A percentile compares a stretch with the other conserved stretches of the same genome.
Conservation (phyloP, 2,797 vertebrate species). For the Hippopotamyrus pictus region DNA sequence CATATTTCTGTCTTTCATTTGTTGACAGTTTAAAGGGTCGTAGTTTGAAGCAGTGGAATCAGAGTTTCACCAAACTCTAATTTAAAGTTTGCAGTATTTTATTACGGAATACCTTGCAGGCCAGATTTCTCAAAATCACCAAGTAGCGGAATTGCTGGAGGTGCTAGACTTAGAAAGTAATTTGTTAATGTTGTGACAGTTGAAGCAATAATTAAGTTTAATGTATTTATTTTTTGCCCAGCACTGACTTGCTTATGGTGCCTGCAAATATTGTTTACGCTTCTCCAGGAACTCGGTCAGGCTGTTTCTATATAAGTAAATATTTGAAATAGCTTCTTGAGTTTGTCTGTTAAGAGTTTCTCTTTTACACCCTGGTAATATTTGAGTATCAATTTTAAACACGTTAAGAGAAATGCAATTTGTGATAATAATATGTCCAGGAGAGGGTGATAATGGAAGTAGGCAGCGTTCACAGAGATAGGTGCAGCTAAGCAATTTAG, state of each 20-base stretch:
- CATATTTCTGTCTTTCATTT: neutral
- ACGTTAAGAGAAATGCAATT: neutral
- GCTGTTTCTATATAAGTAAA: conserved; percentile 28
- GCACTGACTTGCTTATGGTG: conserved; percentile 27
- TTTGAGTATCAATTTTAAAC: neutral
- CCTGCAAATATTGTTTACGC: conserved; percentile 31
- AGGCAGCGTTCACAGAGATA: neutral
- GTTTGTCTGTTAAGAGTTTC: conserved; percentile 6
- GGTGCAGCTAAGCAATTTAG: neutral
- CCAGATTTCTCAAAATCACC: conserved; percentile 27
- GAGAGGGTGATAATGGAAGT: neutral
- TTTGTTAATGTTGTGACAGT: conserved; percentile 34
- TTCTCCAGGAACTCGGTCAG: conserved; percentile 37
- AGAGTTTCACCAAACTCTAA: neutral
- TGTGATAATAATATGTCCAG: neutral
- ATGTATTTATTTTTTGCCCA: conserved; percentile 21
- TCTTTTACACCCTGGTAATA: neutral
- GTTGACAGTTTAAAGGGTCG: neutral
- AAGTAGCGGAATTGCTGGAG: conserved; percentile 18
- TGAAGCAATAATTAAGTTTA: conserved; percentile 37
- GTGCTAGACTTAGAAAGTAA: conserved; percentile 29
- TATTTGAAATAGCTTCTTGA: conserved; percentile 18
- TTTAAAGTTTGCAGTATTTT: neutral
- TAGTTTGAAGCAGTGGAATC: neutral
- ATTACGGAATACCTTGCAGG: conserved; percentile 8